Evolutionary conservation across 2,797 vertebrate species (phyloP), one percentile per base, ranked within the genome.

Genomic region (Tragelaphus eurycerus): DNA sequence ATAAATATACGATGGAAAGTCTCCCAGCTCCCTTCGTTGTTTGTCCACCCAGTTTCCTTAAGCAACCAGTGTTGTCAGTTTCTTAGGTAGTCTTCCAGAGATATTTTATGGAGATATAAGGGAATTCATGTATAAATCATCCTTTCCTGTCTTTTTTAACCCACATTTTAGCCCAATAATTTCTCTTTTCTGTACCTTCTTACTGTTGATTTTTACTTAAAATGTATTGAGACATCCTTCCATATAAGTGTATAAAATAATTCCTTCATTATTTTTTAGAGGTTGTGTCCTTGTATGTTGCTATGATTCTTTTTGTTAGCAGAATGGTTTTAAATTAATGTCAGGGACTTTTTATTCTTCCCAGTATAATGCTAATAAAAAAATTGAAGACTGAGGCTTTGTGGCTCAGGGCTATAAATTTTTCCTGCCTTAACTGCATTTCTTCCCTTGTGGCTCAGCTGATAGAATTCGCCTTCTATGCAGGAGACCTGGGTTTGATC

Each of bases 341-440:
- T 6, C 29, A 38, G n/a, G 3, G 2, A 0, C 31, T 0, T 76
- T 11, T 16, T 7, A 7, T 59, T 7, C 6, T 86, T 93, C 50
- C n/a, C 21, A 60, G 19, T 87, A 76, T 59, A 38, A 1, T 27
- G 64, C n/a, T 89, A 83, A 79, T 84, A 93, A 34, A 46, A 46
- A 3, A 2, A 93, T 11, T 27, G 14, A 17, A 6, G 1, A 1
- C 6, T 0, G 52, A 94, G 31, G 55, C 74, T 90, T 95, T 97
- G 54, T 97, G 64, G 27, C 59, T 92, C 34, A 84, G 54, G n/a
- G 27, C n/a, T 74, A 50, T 90, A 86, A 64, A 95, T n/a, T 96
- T 67, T 64, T 57, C 19, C 17, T 64, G 21, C 78, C 31, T 95
- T 60, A 71, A 7, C 55, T 90, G 82, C 13, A 19, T 96, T 84